phyloP scores from a whole-genome alignment of 2,888 invertebrate genomes.

The Cerastis rubricosa region DNA sequence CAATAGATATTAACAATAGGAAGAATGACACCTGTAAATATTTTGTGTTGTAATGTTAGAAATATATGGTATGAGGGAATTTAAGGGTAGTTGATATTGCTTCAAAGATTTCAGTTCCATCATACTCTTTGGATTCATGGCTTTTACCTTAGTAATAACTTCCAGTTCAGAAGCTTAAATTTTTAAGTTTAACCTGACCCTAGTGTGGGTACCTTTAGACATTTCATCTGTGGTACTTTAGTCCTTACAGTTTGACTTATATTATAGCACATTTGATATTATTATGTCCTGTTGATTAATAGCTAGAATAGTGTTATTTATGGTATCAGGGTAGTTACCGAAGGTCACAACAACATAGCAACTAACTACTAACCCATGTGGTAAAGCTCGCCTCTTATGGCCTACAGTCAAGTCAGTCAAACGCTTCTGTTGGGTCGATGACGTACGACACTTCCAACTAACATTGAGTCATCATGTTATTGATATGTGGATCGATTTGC shows the following conservation, averaged over 20 bases:
- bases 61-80: conserved; percentile 37
- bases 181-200: no score
- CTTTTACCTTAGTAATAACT: no score
- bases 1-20: conserved; percentile 64
- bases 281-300: no score
- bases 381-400: conserved; percentile 18
- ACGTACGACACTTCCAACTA: conserved; percentile 49
- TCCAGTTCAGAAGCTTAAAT: no score
- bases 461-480: conserved; percentile 52
- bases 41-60: conserved; percentile 29
- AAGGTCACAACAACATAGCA: conserved; percentile 15
- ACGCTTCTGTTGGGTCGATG: conserved; percentile 51
- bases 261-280: no score
- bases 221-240: no score
- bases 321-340: conserved; percentile 11
- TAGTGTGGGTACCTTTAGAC: no score
- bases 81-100: neutral
- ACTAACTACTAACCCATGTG: conserved; percentile 8
- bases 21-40: conserved; percentile 61
- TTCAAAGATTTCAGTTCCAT: no score
- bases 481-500: conserved; percentile 51
- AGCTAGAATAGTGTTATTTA: neutral
- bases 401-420: conserved; percentile 16
- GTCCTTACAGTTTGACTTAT: no score
- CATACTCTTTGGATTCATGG: no score